A percentile compares a stretch with the other conserved stretches of the same genome.
These are phyloP conservation scores for Apocheima hispidaria DNA, from an alignment of 2,888 invertebrate species.

Conservation along the genomic window DNA sequence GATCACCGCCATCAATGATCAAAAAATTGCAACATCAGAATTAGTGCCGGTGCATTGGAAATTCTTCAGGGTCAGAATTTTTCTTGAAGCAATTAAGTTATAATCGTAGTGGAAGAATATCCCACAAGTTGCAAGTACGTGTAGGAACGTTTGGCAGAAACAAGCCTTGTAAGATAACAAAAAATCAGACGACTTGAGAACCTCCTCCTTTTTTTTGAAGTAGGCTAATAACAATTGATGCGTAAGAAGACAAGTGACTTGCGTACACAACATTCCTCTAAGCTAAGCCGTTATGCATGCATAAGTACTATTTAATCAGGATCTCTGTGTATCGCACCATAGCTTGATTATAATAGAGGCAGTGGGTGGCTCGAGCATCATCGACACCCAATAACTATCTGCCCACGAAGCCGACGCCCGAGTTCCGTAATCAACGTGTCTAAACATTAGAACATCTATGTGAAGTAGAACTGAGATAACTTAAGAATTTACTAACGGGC, in stretches of 20 bases:
- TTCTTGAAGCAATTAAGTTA: too few relatives aligned
- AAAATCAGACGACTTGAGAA: too few relatives aligned
- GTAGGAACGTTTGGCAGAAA: too few relatives aligned
- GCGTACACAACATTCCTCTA: constrained; percentile 6
- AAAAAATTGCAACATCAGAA: too few relatives aligned
- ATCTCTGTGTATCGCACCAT: constrained; percentile 46
- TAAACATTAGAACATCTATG: constrained; percentile 13
- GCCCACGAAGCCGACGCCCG: constrained; percentile 50
- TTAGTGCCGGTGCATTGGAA: too few relatives aligned
- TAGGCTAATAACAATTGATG: not conserved
- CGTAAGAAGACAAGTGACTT: not conserved
- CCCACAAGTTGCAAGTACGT: too few relatives aligned
- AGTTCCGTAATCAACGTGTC: constrained; percentile 30
- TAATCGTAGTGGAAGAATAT: too few relatives aligned
- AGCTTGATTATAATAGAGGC: constrained; percentile 62
- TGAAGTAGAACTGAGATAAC: constrained; percentile 15
- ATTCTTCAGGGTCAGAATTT: too few relatives aligned
- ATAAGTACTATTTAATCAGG: constrained; percentile 27
- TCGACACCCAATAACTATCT: constrained; percentile 63
- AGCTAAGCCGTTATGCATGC: constrained; percentile 15
- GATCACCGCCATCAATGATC: too few relatives aligned
- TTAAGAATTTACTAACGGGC: constrained; percentile 8
- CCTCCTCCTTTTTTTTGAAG: too few relatives aligned
- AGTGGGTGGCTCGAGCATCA: constrained; percentile 64
- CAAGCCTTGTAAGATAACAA: too few relatives aligned